Evolutionary conservation across 2,888 invertebrate species (phyloP), one percentile per base, ranked within the genome.

Genomic region (Acleris cristana): DNA sequence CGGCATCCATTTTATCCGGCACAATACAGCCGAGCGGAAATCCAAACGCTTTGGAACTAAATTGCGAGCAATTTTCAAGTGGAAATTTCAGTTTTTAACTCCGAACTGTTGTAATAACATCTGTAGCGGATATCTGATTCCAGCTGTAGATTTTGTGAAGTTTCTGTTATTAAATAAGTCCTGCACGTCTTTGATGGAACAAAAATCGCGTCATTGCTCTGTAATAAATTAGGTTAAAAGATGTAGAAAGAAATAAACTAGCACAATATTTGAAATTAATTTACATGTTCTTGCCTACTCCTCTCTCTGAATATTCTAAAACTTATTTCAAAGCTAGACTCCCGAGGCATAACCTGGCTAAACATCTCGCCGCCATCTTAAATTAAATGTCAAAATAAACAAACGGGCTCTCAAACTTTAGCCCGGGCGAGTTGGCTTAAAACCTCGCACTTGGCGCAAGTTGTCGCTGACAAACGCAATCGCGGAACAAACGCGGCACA

Each of bases 351-450:
- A 61, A 51, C 56, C n/a, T 23, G 10, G 45, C 26, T 18, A 44
- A 49, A 44, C 53, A 52, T 48, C 40, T 40, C 16, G 44, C 48
- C 23, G 63, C 48, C 63, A 51, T 56, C 51, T 66, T 51, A 66
- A 56, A 66, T 62, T 51, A 66, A 66, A 62, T 49, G 55, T 61
- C 65, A 61, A 65, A 66, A 23, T 26, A 52, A 65, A 56, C 65
- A 30, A 60, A 60, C 55, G 14, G 56, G 61, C 61, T 45, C 55
- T 14, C 53, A 53, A 61, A 66, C 61, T 66, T 65, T 58, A 18
- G 12, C 23, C 58, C 58, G 48, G 12, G 58, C 40, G 12, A 56
- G 21, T 48, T 58, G 44, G n/a, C 57, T 48, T 48, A 16, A 48
- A 58, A 58, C 26, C 48, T 23, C 26, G 58, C 21, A 56, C 21